phyloP scores from a whole-genome alignment of 2,888 invertebrate species.

The Drosophila fungiperda region DNA sequence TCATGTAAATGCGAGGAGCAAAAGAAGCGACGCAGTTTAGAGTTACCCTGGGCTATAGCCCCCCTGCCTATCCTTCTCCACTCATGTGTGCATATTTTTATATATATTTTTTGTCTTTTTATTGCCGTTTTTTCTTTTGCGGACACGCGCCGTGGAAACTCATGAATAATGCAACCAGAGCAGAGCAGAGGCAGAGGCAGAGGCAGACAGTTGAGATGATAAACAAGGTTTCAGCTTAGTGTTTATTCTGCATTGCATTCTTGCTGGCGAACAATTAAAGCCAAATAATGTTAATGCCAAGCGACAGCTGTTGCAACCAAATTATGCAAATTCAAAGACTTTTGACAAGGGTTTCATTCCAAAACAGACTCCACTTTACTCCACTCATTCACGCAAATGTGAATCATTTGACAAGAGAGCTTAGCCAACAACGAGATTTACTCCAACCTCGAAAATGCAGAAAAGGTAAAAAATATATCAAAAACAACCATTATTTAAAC shows the following conservation, averaged over 20 bases:
- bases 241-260: constrained; percentile 11
- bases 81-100: constrained; percentile 35
- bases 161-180: constrained; percentile 71
- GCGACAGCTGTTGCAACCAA: constrained; percentile 62
- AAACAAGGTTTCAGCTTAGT: constrained; percentile 56
- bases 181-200: constrained; percentile 6
- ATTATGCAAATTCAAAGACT: constrained; percentile 60
- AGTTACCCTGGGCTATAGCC: neutral
- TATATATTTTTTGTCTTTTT: neutral
- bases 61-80: too few species aligned
- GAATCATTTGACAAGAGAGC: constrained; percentile 11
- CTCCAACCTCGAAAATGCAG: neutral
- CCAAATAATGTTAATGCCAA: constrained; percentile 61
- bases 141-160: constrained; percentile 64
- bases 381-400: constrained; percentile 21
- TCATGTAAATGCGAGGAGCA: constrained; percentile 36
- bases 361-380: neutral
- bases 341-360: constrained; percentile 48
- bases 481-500: constrained; percentile 20
- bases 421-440: constrained; percentile 24
- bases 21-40: constrained; percentile 47
- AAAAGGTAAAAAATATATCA: neutral
- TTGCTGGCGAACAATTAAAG: constrained; percentile 56
- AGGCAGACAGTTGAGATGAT: constrained; percentile 29
- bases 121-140: constrained; percentile 1